A percentile compares a stretch with the other conserved stretches of the same genome.
Conservation (phyloP, 1,140 invertebrate species). For the Pseudomyrmex flavicornis region DNA sequence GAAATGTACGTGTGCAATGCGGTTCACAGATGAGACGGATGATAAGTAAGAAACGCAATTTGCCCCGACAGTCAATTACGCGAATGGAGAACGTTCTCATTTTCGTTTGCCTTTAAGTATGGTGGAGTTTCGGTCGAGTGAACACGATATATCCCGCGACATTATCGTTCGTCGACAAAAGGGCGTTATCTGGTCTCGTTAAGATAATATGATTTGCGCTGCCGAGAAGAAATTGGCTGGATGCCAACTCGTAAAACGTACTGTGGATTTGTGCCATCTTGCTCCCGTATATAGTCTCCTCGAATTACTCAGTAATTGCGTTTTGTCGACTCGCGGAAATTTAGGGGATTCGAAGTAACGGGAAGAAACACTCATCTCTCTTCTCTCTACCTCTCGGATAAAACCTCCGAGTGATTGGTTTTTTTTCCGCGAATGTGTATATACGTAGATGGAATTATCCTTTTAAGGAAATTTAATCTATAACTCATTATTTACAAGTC, state of each 20-base stretch:
- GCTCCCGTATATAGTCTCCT: conserved; percentile 9
- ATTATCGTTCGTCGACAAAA: conserved; percentile 42
- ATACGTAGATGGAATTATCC: too few species aligned
- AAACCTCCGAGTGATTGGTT: too few species aligned
- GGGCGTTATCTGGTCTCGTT: conserved; percentile 57
- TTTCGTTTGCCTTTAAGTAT: conserved; percentile 26
- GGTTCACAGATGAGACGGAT: background rate
- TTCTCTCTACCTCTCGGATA: too few species aligned
- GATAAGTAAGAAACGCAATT: conserved; percentile 36
- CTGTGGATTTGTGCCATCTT: conserved; percentile 43
- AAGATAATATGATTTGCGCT: conserved; percentile 59
- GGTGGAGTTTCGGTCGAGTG: conserved; percentile 3
- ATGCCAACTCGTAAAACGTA: conserved; percentile 49
- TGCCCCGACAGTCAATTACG: conserved; percentile 12
- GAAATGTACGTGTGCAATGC: too few species aligned
- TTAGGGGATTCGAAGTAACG: conserved; percentile 34
- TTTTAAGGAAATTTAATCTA: too few species aligned
- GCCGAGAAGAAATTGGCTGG: conserved; percentile 27
- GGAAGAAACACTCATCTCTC: too few species aligned
- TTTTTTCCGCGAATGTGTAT: background rate
- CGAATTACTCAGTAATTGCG: conserved; percentile 54
- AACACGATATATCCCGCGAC: conserved; percentile 15
- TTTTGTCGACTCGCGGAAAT: conserved; percentile 38
- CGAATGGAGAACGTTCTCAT: conserved; percentile 21
- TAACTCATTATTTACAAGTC: too few species aligned